Base-by-base conservation (phyloP, 2,888 invertebrate species). In the Eilema caniola region DNA sequence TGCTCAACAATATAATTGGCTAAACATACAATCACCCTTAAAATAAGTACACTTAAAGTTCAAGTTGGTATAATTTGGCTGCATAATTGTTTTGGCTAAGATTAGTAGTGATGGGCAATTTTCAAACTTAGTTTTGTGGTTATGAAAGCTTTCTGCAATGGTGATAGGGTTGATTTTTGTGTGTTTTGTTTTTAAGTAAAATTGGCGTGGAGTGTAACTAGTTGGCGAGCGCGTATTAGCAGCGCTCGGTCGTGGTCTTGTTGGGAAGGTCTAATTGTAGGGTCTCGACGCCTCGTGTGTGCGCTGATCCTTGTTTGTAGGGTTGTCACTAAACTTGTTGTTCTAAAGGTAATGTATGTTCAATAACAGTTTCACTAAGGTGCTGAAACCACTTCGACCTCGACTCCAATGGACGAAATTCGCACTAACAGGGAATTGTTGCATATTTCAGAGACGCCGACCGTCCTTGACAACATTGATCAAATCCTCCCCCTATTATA, bases 221-320 rank as follows among this genome's bases (percentile, higher is more conserved):
- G 94, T 87, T 90, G 89, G 90, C 88, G 85, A 91, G 91, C 92
- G 91, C 90, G 90, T 93, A 93, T 94, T 93, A 94, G 90, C 89
- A 84, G 85, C 84, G 83, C 80, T 77, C 76, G 77, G 70, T 86
- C 84, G 84, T 89, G 85, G 86, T 92, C 89, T 91, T 92, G 90
- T 92, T 93, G 90, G 87, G 75, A 83, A 84, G 85, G 85, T 88
- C 92, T 95, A 95, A 95, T 95, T 95, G 94, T 92, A 94, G 95
- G 94, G 90, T 93, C 93, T 92, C 94, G 91, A 93, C 94, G 94
- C 94, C 93, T 93, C 87, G 88, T 83, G 86, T 86, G 88, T 88
- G 85, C 86, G 86, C 88, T 85, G 83, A 82, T 83, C 74, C 79
- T 89, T 84, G 86, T 87, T 85, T 77, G 77, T 86, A 93, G 93